Evolutionary conservation across 2,888 invertebrate species (phyloP).

Genomic region (Artemia sinica): DNA sequence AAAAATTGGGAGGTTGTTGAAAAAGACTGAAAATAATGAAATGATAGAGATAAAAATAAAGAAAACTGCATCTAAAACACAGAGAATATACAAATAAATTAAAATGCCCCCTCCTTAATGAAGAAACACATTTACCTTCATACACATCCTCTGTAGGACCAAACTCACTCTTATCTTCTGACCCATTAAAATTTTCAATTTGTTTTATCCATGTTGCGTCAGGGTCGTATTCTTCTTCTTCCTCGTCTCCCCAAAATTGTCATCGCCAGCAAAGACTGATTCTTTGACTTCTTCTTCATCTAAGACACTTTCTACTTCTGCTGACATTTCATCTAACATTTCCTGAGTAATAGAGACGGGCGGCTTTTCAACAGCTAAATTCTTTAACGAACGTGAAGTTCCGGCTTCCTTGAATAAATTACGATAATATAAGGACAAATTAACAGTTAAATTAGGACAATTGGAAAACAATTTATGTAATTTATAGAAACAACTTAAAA

Average conservation of each 20-base stretch:
- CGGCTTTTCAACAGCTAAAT: constrained; percentile 43
- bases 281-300: constrained; percentile 36
- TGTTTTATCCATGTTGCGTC: not conserved
- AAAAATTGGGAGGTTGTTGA: no score
- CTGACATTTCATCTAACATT: constrained; percentile 72
- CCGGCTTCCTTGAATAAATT: not conserved
- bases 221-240: not conserved
- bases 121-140: not conserved
- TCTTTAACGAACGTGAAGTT: not conserved
- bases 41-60: no score
- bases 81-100: no score
- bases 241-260: not conserved
- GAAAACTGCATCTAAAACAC: no score
- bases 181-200: constrained; percentile 21
- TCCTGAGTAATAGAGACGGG: constrained; percentile 74
- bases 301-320: constrained; percentile 56
- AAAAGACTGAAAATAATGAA: no score
- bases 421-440: no score
- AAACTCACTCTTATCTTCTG: constrained; percentile 12
- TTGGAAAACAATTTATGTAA: no score
- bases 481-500: no score
- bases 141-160: not conserved
- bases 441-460: no score
- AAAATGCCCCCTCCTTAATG: not conserved
- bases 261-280: not conserved